phyloP scores from a whole-genome alignment of 2,797 vertebrate genomes.

The Gallinago stenura region DNA sequence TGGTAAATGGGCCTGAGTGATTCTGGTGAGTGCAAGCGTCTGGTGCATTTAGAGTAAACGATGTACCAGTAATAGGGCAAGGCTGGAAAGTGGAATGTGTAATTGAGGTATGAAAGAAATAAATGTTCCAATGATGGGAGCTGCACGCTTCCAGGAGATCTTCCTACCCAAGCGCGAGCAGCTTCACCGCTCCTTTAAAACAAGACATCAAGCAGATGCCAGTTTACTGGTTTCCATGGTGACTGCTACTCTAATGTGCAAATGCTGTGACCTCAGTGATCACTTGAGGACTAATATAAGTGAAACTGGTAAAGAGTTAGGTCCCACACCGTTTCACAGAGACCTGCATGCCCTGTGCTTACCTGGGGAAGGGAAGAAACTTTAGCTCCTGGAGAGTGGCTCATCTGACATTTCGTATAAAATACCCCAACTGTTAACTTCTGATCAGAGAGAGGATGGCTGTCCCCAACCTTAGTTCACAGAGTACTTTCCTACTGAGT shows the following conservation, averaged over 20 bases:
- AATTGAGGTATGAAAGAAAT: background rate
- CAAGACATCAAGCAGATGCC: conserved; percentile 19
- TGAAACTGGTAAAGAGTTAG: background rate
- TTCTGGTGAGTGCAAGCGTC: background rate
- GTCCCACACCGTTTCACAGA: background rate
- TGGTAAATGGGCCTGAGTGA: background rate
- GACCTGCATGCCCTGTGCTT: background rate
- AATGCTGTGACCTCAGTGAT: conserved; percentile 55
- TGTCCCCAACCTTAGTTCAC: background rate
- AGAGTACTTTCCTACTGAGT: background rate
- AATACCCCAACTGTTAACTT: background rate
- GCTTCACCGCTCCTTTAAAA: background rate
- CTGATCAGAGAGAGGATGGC: background rate
- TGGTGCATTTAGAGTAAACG: background rate
- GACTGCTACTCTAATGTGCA: conserved; percentile 34
- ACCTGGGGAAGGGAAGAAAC: background rate
- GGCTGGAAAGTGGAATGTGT: background rate
- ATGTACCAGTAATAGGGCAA: background rate
- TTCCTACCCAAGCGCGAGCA: background rate
- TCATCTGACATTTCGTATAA: fast-evolving
- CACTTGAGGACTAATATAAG: conserved; percentile 3
- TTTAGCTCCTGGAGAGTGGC: background rate
- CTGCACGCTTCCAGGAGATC: background rate
- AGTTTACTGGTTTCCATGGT: conserved; percentile 58
- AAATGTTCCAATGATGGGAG: background rate